Evolutionary conservation across 2,888 invertebrate species (phyloP).

Genomic region (Gymnoscelis rufifasciata): DNA sequence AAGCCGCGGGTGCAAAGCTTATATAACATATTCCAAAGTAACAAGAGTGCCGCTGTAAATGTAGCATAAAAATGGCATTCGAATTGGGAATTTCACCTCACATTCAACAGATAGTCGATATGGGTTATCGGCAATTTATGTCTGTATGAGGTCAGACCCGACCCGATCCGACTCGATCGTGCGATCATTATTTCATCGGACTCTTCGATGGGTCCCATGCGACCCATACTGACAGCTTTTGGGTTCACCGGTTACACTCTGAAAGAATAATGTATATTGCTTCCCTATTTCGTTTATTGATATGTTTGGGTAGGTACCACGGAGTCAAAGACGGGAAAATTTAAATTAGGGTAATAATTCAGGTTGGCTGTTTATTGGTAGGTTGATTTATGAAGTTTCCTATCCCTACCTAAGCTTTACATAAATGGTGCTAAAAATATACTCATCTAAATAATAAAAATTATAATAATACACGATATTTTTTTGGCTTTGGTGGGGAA

Average conservation of each 20-base stretch:
- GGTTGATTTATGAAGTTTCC: background rate
- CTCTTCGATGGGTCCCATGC: slow-evolving; percentile 48
- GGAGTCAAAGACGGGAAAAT: slow-evolving; percentile 26
- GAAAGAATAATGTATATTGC: slow-evolving; percentile 40
- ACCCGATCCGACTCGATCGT: slow-evolving; percentile 34
- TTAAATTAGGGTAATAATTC: slow-evolving; percentile 9
- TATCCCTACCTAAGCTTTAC: too few species aligned
- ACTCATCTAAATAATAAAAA: too few species aligned
- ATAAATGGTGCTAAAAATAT: too few species aligned
- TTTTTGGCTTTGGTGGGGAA: too few species aligned
- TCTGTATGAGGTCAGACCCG: slow-evolving; percentile 35
- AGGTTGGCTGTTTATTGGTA: background rate
- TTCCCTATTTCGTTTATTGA: slow-evolving; percentile 43
- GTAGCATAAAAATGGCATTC: slow-evolving; percentile 23
- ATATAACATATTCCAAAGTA: too few species aligned
- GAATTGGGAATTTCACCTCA: slow-evolving; percentile 31
- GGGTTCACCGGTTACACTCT: slow-evolving; percentile 39
- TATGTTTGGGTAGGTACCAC: slow-evolving; percentile 35
- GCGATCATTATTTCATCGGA: slow-evolving; percentile 66
- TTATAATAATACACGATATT: too few species aligned
- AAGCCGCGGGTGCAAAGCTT: too few species aligned
- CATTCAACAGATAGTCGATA: slow-evolving; percentile 61
- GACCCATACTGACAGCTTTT: slow-evolving; percentile 51
- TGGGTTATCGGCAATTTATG: slow-evolving; percentile 53
- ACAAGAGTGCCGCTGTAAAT: too few species aligned